phyloP scores from a whole-genome alignment of 2,888 invertebrate species.

The Tinea semifulvella region DNA sequence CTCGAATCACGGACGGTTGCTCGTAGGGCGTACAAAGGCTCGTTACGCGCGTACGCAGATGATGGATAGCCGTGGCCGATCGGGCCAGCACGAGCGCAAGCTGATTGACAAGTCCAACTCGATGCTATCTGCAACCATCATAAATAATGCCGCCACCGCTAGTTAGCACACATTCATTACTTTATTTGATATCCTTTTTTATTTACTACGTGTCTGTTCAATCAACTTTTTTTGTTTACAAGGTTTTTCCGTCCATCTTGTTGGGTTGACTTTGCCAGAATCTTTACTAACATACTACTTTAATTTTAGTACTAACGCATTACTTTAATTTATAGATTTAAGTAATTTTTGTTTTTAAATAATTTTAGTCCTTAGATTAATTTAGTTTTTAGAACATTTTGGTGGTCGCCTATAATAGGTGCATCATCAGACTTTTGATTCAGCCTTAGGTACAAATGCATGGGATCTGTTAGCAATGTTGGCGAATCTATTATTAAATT shows the following conservation, averaged over 20 bases:
- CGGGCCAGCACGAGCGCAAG: constrained; percentile 25
- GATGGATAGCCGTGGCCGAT: constrained; percentile 57
- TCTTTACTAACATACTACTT: too few relatives aligned
- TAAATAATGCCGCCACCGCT: constrained; percentile 60
- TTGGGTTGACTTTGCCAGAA: too few relatives aligned
- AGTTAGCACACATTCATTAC: constrained; percentile 58
- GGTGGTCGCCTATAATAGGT: too few relatives aligned
- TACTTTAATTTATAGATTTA: too few relatives aligned
- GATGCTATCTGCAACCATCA: constrained; percentile 43
- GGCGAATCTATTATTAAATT: too few relatives aligned
- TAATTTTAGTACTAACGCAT: too few relatives aligned
- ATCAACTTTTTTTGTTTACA: constrained; percentile 1
- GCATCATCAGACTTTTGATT: too few relatives aligned
- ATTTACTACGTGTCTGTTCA: neutral
- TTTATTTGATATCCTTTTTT: constrained; percentile 13
- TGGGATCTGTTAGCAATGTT: too few relatives aligned
- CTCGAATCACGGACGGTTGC: constrained; percentile 9
- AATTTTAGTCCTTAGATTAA: too few relatives aligned
- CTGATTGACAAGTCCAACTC: constrained; percentile 63
- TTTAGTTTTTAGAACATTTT: too few relatives aligned
- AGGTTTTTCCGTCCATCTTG: neutral
- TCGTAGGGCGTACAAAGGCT: constrained; percentile 50
- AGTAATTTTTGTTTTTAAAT: too few relatives aligned
- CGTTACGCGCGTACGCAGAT: constrained; percentile 49
- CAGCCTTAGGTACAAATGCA: too few relatives aligned